Evolutionary conservation across 2,797 vertebrate species (phyloP), one percentile per base, ranked within the genome.

Genomic region (Myotis planiceps): DNA sequence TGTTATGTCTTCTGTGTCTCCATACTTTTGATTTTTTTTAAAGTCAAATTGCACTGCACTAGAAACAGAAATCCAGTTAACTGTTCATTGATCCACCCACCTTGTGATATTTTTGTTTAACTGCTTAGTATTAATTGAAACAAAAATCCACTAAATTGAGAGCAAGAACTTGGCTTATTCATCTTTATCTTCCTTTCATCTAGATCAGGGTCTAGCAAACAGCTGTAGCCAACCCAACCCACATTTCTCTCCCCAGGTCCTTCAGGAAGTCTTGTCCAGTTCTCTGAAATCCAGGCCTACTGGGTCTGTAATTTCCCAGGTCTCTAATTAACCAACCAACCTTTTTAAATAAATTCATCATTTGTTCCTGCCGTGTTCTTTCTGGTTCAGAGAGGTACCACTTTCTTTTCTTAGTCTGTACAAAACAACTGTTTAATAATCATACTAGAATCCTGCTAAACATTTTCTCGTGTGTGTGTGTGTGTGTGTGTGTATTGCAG

Each of bases 51-150:
- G n/a, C 29, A 63, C 16, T 87, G 19, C 34, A 49, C 27, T 49
- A 78, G 65, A 94, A 66, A 72, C 74, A 79, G 49, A 76, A 80
- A 69, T n/a, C 7, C 34, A 85, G 29, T 25, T 37, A 63, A 83
- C 12, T 49, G 10, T 63, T 89, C 47, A 58, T 71, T 69, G 68
- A 74, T 51, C 42, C 10, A 39, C 18, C 25, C 0, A n/a, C 53
- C 16, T 72, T 49, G 39, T 75, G 27, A 66, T n/a, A 53, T 82
- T 90, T 92, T 83, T 66, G 34, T 80, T 75, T 94, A 82, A 72
- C 19, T 82, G 79, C 39, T 78, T 76, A 63, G n/a, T 83, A 88
- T 87, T 63, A 80, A 71, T 71, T 23, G 58, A 88, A 93, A 68
- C 74, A 84, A 75, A 80, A 81, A 60, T 34, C 45, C 25, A 85